Evolutionary conservation across 2,888 invertebrate species (phyloP).

Genomic region (Hydraecia micacea): DNA sequence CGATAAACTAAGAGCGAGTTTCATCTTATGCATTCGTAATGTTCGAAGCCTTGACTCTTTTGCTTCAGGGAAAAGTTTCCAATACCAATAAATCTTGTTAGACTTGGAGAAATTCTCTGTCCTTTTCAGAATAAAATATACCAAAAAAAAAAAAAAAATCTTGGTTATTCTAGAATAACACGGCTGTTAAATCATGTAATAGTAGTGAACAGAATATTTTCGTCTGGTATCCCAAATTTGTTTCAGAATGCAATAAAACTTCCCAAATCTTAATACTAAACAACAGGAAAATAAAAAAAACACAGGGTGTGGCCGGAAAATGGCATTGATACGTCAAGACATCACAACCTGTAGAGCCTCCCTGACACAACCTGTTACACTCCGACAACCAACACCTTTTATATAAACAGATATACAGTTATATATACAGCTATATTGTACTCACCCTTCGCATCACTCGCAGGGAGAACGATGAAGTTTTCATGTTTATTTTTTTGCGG

Average conservation of each 20-base stretch:
- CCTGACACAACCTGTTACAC: slow-evolving; percentile 78
- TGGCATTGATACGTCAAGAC: slow-evolving; percentile 71
- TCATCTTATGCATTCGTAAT: slow-evolving; percentile 41
- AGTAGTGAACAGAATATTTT: background rate
- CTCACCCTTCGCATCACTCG: slow-evolving; percentile 95
- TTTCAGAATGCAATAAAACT: background rate
- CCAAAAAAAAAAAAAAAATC: too few relatives aligned
- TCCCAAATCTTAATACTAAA: slow-evolving; percentile 11
- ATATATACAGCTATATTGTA: slow-evolving; percentile 62
- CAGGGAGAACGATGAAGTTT: slow-evolving; percentile 94
- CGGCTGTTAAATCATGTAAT: background rate
- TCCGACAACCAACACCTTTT: slow-evolving; percentile 39
- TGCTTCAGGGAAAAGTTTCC: slow-evolving; percentile 2
- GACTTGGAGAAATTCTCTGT: background rate
- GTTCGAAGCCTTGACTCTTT: background rate
- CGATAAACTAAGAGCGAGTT: slow-evolving; percentile 15
- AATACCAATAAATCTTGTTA: slow-evolving; percentile 31
- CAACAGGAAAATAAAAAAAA: slow-evolving; percentile 37
- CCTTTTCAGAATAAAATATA: background rate
- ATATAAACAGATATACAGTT: slow-evolving; percentile 44
- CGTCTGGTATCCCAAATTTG: background rate
- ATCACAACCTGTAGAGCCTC: slow-evolving; percentile 82
- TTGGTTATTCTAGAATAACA: too few relatives aligned
- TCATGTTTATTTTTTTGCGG: slow-evolving; percentile 91
- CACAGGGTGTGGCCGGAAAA: slow-evolving; percentile 80